Conservation (phyloP, 2,113 vertebrate species). For the Catharus minimus region DNA sequence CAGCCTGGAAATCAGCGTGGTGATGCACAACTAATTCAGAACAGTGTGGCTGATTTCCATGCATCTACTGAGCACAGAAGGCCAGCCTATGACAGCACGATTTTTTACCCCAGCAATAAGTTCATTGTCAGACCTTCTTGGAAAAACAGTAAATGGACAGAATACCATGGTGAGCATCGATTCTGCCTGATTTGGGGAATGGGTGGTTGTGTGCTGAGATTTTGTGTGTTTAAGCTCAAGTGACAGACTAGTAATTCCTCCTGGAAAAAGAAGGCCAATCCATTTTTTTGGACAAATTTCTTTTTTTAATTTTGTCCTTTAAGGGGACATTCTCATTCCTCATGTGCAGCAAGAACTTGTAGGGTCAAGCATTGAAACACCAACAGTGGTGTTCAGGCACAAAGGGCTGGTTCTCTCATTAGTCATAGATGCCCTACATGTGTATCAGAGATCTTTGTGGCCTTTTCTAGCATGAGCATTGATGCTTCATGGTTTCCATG, state of each 20-base stretch:
- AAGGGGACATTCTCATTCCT: neutral
- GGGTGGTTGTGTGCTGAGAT: neutral
- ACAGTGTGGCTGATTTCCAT: neutral
- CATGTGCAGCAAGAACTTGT: neutral
- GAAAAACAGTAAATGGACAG: neutral
- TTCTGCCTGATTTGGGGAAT: neutral
- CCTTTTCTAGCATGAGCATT: neutral
- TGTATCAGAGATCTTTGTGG: neutral
- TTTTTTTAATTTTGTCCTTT: neutral
- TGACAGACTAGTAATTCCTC: neutral
- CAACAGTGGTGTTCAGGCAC: neutral
- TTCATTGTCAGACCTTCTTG: neutral
- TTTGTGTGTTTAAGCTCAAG: neutral
- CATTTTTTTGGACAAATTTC: neutral
- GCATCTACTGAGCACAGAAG: neutral
- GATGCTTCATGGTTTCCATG: neutral
- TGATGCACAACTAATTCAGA: neutral
- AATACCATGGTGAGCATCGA: accelerated
- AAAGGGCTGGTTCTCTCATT: neutral
- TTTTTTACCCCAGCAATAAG: neutral
- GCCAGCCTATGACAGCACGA: neutral
- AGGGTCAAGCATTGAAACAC: neutral
- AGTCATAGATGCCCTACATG: neutral
- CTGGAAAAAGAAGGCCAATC: neutral
- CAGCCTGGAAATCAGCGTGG: neutral